Evolutionary conservation across 2,797 vertebrate genomes (phyloP), one percentile per base, ranked within the genome.

Genomic region (Xiphorhynchus erythropygius): DNA sequence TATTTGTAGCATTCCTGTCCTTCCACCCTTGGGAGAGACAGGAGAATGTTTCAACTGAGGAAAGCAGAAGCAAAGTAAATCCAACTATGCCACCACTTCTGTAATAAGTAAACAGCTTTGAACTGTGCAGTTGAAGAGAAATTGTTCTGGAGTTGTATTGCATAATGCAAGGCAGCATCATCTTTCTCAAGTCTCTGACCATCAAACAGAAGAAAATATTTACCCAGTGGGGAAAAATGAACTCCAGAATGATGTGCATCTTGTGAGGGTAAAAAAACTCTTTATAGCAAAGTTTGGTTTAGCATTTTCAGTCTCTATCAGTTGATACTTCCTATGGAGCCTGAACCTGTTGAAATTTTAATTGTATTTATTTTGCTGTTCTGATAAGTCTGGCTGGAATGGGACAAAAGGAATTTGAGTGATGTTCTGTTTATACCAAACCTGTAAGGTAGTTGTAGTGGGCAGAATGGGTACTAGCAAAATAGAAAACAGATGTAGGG

Each of bases 21-120:
- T 93, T 92, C 94, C 91, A 82, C 71, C 81, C 84, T 77, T 87
- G 90, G 55, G 88, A 86, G 83, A 89, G 64, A 63, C 42, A 94
- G 79, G 57, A 80, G 50, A 86, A 76, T 57, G 32, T 90, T 94
- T 87, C 73, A 81, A 18, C 52, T 77, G 81, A 49, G 74, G 46
- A 57, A 46, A 69, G 44, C 64, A 67, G 64, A 37, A 76, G 32
- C 39, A 70, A 81, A 89, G 28, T 39, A 74, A 87, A 75, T 32
- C 23, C 11, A 65, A 0, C 18, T 27, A 6, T 56, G 53, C 46
- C 52, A 3, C 7, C 35, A 15, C 30, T 76, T 64, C 65, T 70
- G 37, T 73, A 5, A 55, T 39, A 46, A 76, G 52, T 28, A 53
- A 90, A 85, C 33, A 71, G 22, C 81, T 89, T 69, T 79, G 88